phyloP scores from a whole-genome alignment of 2,888 invertebrate genomes.

The Nymphalis polychloros region DNA sequence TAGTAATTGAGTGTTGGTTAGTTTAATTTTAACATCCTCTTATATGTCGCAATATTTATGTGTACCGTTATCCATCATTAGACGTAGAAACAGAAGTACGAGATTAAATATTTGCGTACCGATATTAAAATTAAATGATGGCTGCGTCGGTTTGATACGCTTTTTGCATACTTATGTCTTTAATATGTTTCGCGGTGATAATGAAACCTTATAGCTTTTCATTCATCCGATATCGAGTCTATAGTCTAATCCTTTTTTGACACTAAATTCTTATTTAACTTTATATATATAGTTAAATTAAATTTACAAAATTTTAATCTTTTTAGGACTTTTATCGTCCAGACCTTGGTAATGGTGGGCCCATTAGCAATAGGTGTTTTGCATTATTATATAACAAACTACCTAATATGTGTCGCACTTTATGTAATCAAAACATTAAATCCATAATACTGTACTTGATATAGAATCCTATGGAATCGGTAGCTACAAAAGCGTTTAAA shows the following conservation, averaged over 20 bases:
- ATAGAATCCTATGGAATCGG: too few species aligned
- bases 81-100: background rate
- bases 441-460: too few species aligned
- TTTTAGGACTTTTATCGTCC: too few species aligned
- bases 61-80: background rate
- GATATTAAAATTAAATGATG: constrained; percentile 7
- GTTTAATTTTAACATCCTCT: constrained; percentile 1
- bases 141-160: constrained; percentile 3
- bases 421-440: too few species aligned
- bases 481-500: too few species aligned
- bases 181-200: constrained; percentile 15
- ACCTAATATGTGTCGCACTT: too few species aligned
- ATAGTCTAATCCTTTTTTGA: background rate
- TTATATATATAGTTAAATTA: too few species aligned
- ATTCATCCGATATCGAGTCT: background rate
- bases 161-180: constrained; percentile 17
- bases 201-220: constrained; percentile 19
- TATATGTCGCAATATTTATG: background rate
- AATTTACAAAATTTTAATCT: too few species aligned
- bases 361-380: too few species aligned
- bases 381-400: too few species aligned
- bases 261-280: too few species aligned
- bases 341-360: too few species aligned
- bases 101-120: background rate
- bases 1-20: background rate